Evolutionary conservation across 2,797 vertebrate genomes (phyloP), one percentile per base, ranked within the genome.

Genomic region (Danionella dracula): DNA sequence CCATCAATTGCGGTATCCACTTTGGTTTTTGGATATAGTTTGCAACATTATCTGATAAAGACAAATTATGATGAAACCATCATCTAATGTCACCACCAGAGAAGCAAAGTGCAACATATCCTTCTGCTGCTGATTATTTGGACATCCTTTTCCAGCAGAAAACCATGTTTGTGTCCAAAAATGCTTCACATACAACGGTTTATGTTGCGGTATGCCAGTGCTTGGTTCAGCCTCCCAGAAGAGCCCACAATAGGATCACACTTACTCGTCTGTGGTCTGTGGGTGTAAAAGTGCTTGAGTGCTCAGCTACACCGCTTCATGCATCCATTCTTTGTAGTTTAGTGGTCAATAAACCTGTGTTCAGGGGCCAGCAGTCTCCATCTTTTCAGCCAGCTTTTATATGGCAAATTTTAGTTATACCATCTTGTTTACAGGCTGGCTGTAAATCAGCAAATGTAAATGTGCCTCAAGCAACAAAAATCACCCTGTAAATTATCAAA

Each of bases 381-480:
- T 78, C 58, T 51, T 73, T 76, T 78, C 64, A 53, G 72, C 41
- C 42, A 57, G 65, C 64, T 16, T 71, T 78, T 79, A 82, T 80
- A 53, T 68, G 78, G 65, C 72, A 46, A 57, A 62, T 76, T 73
- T 77, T 70, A 67, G 70, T 78, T 72, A 71, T 72, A 65, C 72
- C 53, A 58, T 58, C 66, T 75, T 76, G 64, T 73, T 78, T 76
- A 76, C 45, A 45, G 66, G 53, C 13, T 2, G n/a, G 48, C 68
- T 50, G 46, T 82, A 82, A 79, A 79, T 80, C 71, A 72, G 32
- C 21, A 70, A 74, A 79, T 79, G 73, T 72, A 77, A 78, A 80
- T 71, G 73, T 70, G 61, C 58, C 58, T 49, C 23, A 63, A 76
- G 71, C 63, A 76, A 70, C 66, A 72, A 51, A 68, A 72, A 27